Conservation (phyloP, 2,797 vertebrate genomes). For the Hoplostethus mediterraneus region DNA sequence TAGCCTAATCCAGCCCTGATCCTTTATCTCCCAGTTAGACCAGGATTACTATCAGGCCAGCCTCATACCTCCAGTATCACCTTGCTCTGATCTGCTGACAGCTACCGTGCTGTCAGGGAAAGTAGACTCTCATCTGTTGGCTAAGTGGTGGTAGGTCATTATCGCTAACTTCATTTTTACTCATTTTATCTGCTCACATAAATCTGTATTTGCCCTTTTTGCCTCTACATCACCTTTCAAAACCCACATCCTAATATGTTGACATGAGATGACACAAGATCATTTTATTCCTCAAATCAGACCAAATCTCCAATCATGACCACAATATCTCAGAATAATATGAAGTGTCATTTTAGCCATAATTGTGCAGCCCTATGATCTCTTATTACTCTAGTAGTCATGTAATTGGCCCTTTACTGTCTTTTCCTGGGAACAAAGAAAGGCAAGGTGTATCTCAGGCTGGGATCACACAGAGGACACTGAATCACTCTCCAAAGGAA, state of each 20-base stretch:
- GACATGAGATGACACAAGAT: no score
- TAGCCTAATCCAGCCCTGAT: slow-evolving; percentile 71
- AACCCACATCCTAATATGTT: no score
- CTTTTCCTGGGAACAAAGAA: neutral
- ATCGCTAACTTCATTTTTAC: neutral
- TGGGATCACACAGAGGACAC: slow-evolving; percentile 28
- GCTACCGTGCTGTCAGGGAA: neutral
- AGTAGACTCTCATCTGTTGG: neutral
- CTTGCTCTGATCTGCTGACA: slow-evolving; percentile 14
- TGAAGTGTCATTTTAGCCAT: no score
- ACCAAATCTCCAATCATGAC: no score
- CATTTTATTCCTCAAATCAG: no score
- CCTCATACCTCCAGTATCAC: slow-evolving; percentile 23
- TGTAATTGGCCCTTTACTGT: neutral
- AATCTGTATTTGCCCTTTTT: no score
- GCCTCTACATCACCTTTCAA: no score
- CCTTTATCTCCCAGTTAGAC: slow-evolving; percentile 55
- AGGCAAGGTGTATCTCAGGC: slow-evolving; percentile 4
- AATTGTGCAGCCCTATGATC: no score
- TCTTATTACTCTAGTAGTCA: neutral
- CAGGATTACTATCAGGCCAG: slow-evolving; percentile 54
- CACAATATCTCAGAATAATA: no score
- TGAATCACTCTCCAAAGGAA: neutral
- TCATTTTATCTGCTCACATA: neutral
- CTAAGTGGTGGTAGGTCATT: neutral